Base-by-base conservation (phyloP, 1,140 invertebrate species). In the Antheraea pernyi region DNA sequence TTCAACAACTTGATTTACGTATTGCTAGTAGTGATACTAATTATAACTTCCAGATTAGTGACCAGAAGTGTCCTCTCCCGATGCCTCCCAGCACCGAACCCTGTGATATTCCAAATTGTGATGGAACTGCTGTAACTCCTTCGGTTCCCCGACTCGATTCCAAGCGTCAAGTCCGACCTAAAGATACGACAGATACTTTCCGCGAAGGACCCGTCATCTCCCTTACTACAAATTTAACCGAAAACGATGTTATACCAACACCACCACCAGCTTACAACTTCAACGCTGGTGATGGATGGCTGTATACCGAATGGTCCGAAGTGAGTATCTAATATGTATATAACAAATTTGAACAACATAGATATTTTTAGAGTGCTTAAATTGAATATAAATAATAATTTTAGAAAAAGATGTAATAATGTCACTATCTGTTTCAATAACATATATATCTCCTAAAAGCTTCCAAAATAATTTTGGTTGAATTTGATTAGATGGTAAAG, bases 291-390 rank as follows among this genome's bases (percentile, higher is more conserved):
- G 89, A 87, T 9, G 90, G 90, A 65, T 92, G 90, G 90, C 67
- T 92, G 13, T 89, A 88, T 65, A 91, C 89, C 3, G 89, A 91
- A 67, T 91, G 89, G 89, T 91, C 89, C 19, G 80, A 86, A 82
- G 89, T 89, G 80, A 59, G 61, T 30, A 7, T 67, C 9, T 53
- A 67, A 18, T 62, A 13, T 53, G 7, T 42, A 42, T 42, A 42
- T 4, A 30, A 30, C 22, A 30, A 2, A 30, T 30, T 30, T 30
- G 22, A 30, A 30, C 22, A 30, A 30, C 4, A 30, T 30, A 30
- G 1, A 30, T 4, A 30, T 30, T 30, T 30, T 30, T 30, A 30
- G 22, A 30, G 1, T 30, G 22, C n/a, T n/a, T n/a, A n/a, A n/a
- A n/a, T n/a, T n/a, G n/a, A n/a, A n/a, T n/a, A n/a, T n/a, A n/a